Conservation (phyloP, 2,888 invertebrate genomes). For the Arge pagana region DNA sequence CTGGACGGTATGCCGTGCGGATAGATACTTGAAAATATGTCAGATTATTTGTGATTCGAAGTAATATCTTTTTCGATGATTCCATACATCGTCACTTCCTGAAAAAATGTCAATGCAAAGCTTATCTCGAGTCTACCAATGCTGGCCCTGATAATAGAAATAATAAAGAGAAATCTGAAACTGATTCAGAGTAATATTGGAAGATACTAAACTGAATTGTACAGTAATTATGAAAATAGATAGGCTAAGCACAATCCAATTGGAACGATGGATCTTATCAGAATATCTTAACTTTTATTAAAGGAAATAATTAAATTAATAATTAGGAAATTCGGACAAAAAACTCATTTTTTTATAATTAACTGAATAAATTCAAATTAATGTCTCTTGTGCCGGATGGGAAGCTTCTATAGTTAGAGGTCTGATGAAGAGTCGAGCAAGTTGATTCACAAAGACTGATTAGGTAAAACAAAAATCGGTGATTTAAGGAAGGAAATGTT, state of each 20-base stretch:
- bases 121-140: slow-evolving; percentile 16
- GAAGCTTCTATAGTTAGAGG: slow-evolving; percentile 18
- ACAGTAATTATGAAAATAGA: slow-evolving; percentile 18
- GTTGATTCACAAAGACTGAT: slow-evolving; percentile 44
- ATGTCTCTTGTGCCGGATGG: slow-evolving; percentile 21
- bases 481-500: slow-evolving; percentile 28
- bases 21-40: slow-evolving; percentile 3
- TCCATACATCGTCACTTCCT: slow-evolving; percentile 4
- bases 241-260: slow-evolving; percentile 12
- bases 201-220: slow-evolving; percentile 15
- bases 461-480: slow-evolving; percentile 39
- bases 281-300: slow-evolving; percentile 29
- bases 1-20: not conserved
- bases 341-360: slow-evolving; percentile 17
- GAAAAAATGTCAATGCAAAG: slow-evolving; percentile 19
- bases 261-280: slow-evolving; percentile 13
- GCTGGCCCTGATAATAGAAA: slow-evolving; percentile 8
- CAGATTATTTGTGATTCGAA: not conserved
- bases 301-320: slow-evolving; percentile 37
- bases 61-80: not conserved
- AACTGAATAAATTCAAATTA: slow-evolving; percentile 16
- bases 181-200: slow-evolving; percentile 5
- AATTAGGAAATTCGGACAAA: slow-evolving; percentile 15
- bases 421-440: slow-evolving; percentile 19
- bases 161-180: not conserved